A percentile compares a stretch with the other conserved stretches of the same genome.
Evolutionary conservation across 1,140 invertebrate genomes (phyloP).

Genomic region (Lordiphosa collinella): DNA sequence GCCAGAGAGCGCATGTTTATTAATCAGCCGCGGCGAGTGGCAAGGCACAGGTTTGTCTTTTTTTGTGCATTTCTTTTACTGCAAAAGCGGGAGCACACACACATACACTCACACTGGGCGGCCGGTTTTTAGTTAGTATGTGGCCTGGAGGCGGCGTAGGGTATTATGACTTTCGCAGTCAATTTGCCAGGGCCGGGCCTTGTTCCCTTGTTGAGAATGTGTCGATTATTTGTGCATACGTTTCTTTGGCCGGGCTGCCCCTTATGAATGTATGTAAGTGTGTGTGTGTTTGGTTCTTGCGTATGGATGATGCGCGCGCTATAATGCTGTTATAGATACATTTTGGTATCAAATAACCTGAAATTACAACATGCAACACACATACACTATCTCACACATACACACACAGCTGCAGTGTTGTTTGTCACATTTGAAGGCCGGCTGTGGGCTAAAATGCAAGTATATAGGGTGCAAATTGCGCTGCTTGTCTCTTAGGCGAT

Average conservation of each 20-base stretch:
- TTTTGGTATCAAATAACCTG: slow-evolving; percentile 77
- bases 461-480: slow-evolving; percentile 25
- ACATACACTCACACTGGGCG: too few species aligned
- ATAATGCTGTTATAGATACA: slow-evolving; percentile 77
- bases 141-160: too few species aligned
- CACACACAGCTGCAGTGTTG: slow-evolving; percentile 35
- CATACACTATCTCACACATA: slow-evolving; percentile 38
- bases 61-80: slow-evolving; percentile 56
- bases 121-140: too few species aligned
- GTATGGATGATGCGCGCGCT: slow-evolving; percentile 67
- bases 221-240: slow-evolving; percentile 76
- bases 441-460: slow-evolving; percentile 4
- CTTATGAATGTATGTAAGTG: slow-evolving; percentile 21
- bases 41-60: slow-evolving; percentile 51
- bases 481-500: slow-evolving; percentile 12
- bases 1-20: slow-evolving; percentile 70
- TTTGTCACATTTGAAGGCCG: slow-evolving; percentile 75
- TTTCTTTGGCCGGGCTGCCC: slow-evolving; percentile 31
- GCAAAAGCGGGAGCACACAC: slow-evolving; percentile 11
- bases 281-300: slow-evolving; percentile 33
- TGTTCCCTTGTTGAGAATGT: slow-evolving; percentile 37
- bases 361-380: slow-evolving; percentile 67
- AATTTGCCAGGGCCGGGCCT: slow-evolving; percentile 29
- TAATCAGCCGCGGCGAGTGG: slow-evolving; percentile 64
- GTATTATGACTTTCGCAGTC: too few species aligned